Percentiles rank a stretch among this genome's conserved stretches.
Evolutionary conservation across 2,113 vertebrate genomes (phyloP).

Genomic region (Numenius arquata): DNA sequence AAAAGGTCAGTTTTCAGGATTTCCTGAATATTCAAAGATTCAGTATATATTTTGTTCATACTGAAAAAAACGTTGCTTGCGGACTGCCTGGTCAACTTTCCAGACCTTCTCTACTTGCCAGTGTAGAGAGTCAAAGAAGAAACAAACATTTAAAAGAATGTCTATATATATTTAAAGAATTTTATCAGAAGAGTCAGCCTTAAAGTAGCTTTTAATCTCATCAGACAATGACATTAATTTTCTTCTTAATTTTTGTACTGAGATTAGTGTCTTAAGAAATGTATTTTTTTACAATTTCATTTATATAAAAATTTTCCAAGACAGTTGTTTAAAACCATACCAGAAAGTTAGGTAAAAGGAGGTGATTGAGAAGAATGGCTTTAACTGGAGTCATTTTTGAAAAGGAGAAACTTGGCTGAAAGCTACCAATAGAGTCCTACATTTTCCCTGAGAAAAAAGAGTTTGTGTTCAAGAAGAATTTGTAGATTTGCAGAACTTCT

Average conservation of each 20-base stretch:
- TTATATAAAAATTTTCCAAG: not conserved
- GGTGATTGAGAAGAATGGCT: not conserved
- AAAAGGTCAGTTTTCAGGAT: constrained; percentile 18
- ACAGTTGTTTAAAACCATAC: not conserved
- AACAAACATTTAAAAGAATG: not conserved
- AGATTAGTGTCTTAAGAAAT: not conserved
- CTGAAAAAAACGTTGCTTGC: not conserved
- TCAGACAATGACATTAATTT: not conserved
- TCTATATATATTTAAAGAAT: not conserved
- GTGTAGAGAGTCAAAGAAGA: not conserved
- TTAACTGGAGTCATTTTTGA: not conserved
- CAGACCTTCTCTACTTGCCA: not conserved
- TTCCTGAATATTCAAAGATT: constrained; percentile 22
- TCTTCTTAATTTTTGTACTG: not conserved
- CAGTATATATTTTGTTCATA: not conserved
- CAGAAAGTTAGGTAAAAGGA: not conserved
- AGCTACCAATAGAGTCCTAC: not conserved
- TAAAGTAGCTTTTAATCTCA: not conserved
- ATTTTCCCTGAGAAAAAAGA: not conserved
- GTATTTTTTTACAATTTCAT: not conserved
- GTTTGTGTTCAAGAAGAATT: not conserved
- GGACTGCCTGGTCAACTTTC: not conserved
- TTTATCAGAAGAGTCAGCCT: not conserved
- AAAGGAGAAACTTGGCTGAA: not conserved
- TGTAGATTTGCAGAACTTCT: not conserved